Percentiles rank a stretch among this genome's conserved stretches.
Conservation (phyloP, 2,797 vertebrate genomes). For the Tenualosa thibaudeaui region DNA sequence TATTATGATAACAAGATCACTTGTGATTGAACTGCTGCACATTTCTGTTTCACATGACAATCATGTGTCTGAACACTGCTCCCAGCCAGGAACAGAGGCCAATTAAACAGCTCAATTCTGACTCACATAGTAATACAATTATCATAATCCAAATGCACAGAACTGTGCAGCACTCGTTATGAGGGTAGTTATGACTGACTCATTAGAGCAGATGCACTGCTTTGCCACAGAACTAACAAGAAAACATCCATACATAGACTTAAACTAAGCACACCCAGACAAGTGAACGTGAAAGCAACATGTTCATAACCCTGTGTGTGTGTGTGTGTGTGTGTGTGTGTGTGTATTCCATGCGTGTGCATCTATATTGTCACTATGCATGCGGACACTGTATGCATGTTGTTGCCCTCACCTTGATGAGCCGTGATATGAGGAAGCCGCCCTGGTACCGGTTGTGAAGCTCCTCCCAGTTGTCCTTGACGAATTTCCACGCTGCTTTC, state of each 20-base stretch:
- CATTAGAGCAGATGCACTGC: not conserved
- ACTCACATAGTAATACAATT: constrained; percentile 24
- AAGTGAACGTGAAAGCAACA: not conserved
- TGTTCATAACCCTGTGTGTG: not conserved
- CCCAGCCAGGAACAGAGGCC: not conserved
- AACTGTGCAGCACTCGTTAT: not conserved
- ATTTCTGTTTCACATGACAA: constrained; percentile 6
- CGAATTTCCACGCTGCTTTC: constrained; percentile 95
- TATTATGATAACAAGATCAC: not conserved
- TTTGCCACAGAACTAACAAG: not conserved
- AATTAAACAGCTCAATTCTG: not conserved
- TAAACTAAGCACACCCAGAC: not conserved
- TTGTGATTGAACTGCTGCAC: not conserved
- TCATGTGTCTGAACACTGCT: not conserved
- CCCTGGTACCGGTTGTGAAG: constrained; percentile 97
- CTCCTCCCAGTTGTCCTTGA: constrained; percentile 97
- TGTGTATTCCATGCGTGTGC: not conserved
- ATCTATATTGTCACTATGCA: too few species aligned
- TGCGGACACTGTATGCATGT: not conserved
- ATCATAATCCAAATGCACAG: constrained; percentile 11
- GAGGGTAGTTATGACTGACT: not conserved
- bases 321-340: not conserved
- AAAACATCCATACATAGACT: not conserved
- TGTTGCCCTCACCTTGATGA: constrained; percentile 85
- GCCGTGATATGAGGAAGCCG: constrained; percentile 95